Percentiles rank a stretch among this genome's conserved stretches.
phyloP scores from a whole-genome alignment of 2,888 invertebrate species.

The Luffia ferchaultella region DNA sequence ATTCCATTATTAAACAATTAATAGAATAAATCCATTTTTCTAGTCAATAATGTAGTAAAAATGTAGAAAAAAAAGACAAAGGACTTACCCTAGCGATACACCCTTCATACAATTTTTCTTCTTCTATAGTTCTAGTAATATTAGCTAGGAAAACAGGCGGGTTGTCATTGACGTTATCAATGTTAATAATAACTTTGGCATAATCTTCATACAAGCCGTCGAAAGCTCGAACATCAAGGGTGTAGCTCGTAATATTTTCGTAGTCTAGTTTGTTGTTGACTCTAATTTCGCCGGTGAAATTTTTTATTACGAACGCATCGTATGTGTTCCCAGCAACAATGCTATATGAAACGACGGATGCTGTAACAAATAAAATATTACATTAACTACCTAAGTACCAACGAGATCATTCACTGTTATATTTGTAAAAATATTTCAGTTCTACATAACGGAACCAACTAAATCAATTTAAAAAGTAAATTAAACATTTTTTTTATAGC shows the following conservation, averaged over 20 bases:
- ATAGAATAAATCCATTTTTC: too few species aligned
- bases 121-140: constrained; percentile 77
- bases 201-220: constrained; percentile 86
- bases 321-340: constrained; percentile 87
- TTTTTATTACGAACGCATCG: constrained; percentile 86
- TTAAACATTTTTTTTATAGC: too few species aligned
- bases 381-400: too few species aligned
- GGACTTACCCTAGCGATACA: constrained; percentile 72
- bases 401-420: too few species aligned
- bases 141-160: constrained; percentile 83
- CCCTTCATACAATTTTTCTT: constrained; percentile 74
- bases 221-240: constrained; percentile 81
- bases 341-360: constrained; percentile 85
- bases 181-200: constrained; percentile 83
- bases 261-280: constrained; percentile 83
- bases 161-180: constrained; percentile 93
- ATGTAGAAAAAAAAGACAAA: constrained; percentile 1
- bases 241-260: constrained; percentile 85
- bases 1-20: too few species aligned
- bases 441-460: too few species aligned
- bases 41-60: too few species aligned
- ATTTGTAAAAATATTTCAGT: too few species aligned
- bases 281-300: constrained; percentile 84
- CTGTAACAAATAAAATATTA: constrained; percentile 35
- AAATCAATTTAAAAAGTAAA: too few species aligned